Conservation (phyloP, 2,888 invertebrate species). For the Pheosia tremula region DNA sequence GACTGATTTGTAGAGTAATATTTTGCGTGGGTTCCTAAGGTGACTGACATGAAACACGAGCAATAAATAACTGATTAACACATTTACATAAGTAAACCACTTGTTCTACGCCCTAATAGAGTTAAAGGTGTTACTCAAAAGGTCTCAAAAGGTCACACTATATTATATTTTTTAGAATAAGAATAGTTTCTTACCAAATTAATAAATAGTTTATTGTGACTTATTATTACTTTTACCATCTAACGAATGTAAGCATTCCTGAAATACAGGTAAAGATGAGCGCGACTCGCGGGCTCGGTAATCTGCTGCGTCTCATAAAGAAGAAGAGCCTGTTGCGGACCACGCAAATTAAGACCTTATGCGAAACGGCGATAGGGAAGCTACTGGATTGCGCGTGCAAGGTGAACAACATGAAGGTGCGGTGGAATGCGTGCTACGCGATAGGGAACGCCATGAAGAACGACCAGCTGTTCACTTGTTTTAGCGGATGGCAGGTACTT, state of each 20-base stretch:
- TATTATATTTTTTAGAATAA: neutral
- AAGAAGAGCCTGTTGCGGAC: conserved; percentile 74
- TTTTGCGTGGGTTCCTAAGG: neutral
- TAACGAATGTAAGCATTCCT: neutral
- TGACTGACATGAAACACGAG: neutral
- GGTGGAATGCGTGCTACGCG: conserved; percentile 97
- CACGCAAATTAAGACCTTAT: conserved; percentile 78
- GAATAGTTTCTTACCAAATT: no score
- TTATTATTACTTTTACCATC: neutral
- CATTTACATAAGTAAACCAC: neutral
- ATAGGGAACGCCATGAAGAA: conserved; percentile 91
- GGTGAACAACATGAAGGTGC: conserved; percentile 92
- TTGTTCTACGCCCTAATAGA: neutral
- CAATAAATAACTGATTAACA: neutral
- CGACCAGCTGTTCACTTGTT: conserved; percentile 72
- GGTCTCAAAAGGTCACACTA: no score
- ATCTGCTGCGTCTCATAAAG: conserved; percentile 88
- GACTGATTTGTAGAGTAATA: no score
- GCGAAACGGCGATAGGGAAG: conserved; percentile 86
- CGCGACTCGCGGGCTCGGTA: conserved; percentile 92
- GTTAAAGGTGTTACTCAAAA: neutral
- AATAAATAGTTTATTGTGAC: neutral
- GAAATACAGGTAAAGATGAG: conserved; percentile 86
- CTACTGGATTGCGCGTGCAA: conserved; percentile 88
- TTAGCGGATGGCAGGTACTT: conserved; percentile 82